phyloP scores from a whole-genome alignment of 2,113 vertebrate genomes.

The Limanda limanda region DNA sequence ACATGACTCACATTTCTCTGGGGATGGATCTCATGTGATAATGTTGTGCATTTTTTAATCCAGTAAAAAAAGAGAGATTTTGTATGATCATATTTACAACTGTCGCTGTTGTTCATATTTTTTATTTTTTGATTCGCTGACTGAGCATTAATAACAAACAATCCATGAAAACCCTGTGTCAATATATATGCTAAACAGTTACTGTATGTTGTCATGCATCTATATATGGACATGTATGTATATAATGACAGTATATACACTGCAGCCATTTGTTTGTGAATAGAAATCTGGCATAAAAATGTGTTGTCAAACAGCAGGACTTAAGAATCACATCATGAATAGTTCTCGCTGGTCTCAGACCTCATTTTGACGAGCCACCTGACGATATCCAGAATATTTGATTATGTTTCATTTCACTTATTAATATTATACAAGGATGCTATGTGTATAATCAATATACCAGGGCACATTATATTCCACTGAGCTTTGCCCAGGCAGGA shows the following conservation, averaged over 20 bases:
- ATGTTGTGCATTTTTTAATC: background rate
- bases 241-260: too few relatives aligned
- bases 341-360: background rate
- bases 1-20: constrained; percentile 3
- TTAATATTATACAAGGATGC: background rate
- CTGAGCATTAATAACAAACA: background rate
- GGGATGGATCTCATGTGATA: background rate
- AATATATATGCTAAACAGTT: background rate
- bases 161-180: background rate
- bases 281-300: background rate
- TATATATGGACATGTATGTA: too few relatives aligned
- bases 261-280: background rate
- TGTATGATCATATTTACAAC: background rate
- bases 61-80: background rate
- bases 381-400: background rate
- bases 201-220: too few relatives aligned
- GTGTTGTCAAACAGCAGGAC: background rate
- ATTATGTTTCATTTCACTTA: too few relatives aligned
- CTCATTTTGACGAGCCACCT: background rate
- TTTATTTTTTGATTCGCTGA: background rate
- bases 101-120: background rate
- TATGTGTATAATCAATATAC: background rate
- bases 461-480: background rate
- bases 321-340: constrained; percentile 5
- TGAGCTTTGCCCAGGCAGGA: background rate